These are phyloP conservation scores for Chrysolina americana DNA, from an alignment of 2,888 invertebrate species.

Conservation along the genomic window DNA sequence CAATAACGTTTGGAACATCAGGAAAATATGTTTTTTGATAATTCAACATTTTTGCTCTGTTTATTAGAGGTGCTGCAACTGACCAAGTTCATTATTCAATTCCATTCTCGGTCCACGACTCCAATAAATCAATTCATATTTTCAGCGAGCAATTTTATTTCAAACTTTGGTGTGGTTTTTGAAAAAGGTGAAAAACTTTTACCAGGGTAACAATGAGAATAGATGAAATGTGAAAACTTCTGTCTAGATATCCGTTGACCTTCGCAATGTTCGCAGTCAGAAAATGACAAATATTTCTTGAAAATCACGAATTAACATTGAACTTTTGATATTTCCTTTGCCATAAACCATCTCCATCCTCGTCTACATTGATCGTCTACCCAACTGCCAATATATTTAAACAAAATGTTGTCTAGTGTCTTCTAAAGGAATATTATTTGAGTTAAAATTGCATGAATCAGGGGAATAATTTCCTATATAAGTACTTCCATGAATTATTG, in stretches of 20 bases:
- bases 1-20: too few species aligned
- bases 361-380: not conserved
- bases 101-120: too few species aligned
- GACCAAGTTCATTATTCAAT: too few species aligned
- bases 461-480: not conserved
- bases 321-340: conserved; percentile 23
- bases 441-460: not conserved
- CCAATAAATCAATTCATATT: too few species aligned
- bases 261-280: conserved; percentile 12
- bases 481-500: not conserved
- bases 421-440: not conserved
- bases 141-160: too few species aligned
- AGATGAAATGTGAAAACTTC: not conserved
- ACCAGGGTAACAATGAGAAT: not conserved
- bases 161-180: too few species aligned
- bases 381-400: conserved; percentile 9
- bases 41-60: too few species aligned
- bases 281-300: conserved; percentile 42
- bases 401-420: conserved; percentile 9
- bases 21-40: too few species aligned
- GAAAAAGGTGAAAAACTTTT: too few species aligned
- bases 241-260: too few species aligned
- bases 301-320: conserved; percentile 33
- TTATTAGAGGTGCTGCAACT: too few species aligned
- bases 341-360: not conserved